These are phyloP conservation scores for Periophthalmodon schlosseri DNA, from an alignment of 2,113 vertebrate genomes.

Conservation along the genomic window DNA sequence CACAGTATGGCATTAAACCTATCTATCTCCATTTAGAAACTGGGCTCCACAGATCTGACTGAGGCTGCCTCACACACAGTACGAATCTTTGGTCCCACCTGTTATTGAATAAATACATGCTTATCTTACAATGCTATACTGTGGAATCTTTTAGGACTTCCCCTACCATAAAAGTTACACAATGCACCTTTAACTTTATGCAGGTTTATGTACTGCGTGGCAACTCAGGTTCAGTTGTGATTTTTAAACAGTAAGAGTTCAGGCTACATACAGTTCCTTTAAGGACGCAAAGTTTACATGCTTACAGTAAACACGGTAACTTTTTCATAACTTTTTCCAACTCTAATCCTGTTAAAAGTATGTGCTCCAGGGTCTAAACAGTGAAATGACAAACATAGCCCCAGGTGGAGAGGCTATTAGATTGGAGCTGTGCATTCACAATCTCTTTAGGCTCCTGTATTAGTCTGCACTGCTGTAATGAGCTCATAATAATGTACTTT, in stretches of 20 bases:
- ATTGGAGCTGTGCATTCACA: constrained; percentile 1
- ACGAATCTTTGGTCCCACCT: too few relatives aligned
- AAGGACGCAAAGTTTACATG: neutral
- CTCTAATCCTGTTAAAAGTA: neutral
- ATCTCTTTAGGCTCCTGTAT: neutral
- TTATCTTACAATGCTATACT: too few relatives aligned
- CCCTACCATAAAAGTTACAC: too few relatives aligned
- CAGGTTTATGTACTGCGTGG: too few relatives aligned
- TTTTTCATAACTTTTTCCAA: neutral
- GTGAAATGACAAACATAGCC: constrained; percentile 3
- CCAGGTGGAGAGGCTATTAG: neutral
- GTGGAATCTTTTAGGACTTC: too few relatives aligned
- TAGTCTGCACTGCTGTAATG: neutral
- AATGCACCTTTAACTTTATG: too few relatives aligned
- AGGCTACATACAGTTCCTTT: neutral
- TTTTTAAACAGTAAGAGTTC: too few relatives aligned
- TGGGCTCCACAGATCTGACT: too few relatives aligned
- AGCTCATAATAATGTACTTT: neutral
- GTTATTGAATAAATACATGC: too few relatives aligned
- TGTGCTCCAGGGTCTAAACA: neutral
- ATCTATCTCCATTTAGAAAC: too few relatives aligned
- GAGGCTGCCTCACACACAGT: too few relatives aligned
- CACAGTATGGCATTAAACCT: neutral
- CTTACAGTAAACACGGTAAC: neutral
- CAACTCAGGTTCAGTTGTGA: too few relatives aligned